phyloP scores from a whole-genome alignment of 2,797 vertebrate species.

The Melanotaenia boesemani region DNA sequence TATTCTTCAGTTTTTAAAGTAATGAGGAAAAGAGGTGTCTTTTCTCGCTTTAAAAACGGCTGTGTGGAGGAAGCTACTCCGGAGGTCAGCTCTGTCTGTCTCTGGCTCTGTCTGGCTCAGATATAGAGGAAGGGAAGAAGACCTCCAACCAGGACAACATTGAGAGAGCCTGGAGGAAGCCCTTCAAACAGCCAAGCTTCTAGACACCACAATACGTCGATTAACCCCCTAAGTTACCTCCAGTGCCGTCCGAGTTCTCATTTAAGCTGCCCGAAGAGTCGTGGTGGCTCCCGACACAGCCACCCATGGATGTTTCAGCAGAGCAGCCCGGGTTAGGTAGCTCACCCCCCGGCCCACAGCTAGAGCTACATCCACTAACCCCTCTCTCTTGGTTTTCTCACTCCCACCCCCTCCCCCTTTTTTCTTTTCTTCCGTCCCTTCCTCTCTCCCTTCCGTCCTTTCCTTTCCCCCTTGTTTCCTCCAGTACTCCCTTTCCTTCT shows the following conservation, averaged over 20 bases:
- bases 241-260: constrained; percentile 97
- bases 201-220: neutral
- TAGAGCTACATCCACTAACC: constrained; percentile 73
- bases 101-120: constrained; percentile 46
- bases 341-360: constrained; percentile 81
- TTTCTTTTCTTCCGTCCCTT: constrained; percentile 18
- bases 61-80: constrained; percentile 4
- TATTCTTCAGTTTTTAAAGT: constrained; percentile 32
- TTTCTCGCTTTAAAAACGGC: constrained; percentile 18
- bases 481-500: constrained; percentile 5
- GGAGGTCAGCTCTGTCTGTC: constrained; percentile 28
- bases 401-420: neutral
- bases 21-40: constrained; percentile 5
- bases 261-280: constrained; percentile 98
- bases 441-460: constrained; percentile 34
- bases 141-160: constrained; percentile 63
- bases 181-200: constrained; percentile 8
- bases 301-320: constrained; percentile 94
- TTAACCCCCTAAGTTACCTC: constrained; percentile 83
- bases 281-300: constrained; percentile 98
- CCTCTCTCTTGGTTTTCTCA: constrained; percentile 49
- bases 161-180: constrained; percentile 43
- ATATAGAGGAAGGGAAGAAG: constrained; percentile 8
- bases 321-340: constrained; percentile 80
- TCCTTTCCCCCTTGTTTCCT: constrained; percentile 38